These are phyloP conservation scores for Actias luna DNA, from an alignment of 2,888 invertebrate genomes.

Conservation along the genomic window DNA sequence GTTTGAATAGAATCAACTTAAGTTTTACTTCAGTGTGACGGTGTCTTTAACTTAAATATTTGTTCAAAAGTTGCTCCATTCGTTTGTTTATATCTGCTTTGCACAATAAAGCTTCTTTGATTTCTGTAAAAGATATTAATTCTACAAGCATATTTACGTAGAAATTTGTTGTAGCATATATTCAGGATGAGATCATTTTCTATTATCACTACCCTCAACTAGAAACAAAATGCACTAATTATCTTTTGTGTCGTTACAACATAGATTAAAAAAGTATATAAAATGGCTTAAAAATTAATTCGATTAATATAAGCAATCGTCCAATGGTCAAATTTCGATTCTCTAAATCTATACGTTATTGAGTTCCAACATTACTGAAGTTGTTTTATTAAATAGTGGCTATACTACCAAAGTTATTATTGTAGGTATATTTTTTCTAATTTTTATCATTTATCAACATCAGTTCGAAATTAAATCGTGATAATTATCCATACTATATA, in stretches of 20 bases:
- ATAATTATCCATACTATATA: no score
- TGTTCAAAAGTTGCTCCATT: background rate
- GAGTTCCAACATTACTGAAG: no score
- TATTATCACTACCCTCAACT: background rate
- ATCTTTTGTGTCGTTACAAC: background rate
- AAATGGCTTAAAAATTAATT: no score
- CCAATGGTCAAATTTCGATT: no score
- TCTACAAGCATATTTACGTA: background rate
- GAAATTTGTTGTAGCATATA: background rate
- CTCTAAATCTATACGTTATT: no score
- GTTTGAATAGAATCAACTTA: slow-evolving; percentile 30
- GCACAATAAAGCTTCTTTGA: background rate
- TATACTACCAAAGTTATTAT: no score
- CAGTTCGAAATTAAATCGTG: no score
- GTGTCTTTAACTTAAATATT: background rate
- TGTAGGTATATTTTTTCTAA: no score
- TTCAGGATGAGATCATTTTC: background rate
- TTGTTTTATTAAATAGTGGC: no score
- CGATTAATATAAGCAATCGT: no score
- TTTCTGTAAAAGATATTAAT: background rate
- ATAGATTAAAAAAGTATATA: no score
- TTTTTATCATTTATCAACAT: no score
- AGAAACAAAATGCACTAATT: background rate
- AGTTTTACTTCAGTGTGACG: slow-evolving; percentile 15
- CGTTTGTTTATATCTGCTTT: background rate